phyloP scores from a whole-genome alignment of 2,113 vertebrate species.

The Gulo gulo region DNA sequence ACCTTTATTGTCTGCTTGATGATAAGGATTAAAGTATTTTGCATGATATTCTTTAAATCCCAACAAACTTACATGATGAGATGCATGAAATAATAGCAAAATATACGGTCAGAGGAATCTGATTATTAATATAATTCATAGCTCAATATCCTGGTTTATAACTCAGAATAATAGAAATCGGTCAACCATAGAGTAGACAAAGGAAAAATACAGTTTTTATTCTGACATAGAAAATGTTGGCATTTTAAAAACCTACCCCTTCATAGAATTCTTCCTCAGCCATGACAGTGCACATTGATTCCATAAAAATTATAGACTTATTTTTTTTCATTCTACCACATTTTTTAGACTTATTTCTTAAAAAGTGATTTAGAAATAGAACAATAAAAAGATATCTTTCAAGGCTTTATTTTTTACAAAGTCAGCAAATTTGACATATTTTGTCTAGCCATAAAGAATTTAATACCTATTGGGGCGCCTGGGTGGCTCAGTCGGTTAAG shows the following conservation, averaged over 20 bases:
- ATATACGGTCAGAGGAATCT: background rate
- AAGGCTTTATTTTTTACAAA: background rate
- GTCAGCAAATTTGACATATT: background rate
- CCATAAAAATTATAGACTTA: background rate
- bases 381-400: background rate
- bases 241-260: background rate
- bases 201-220: background rate
- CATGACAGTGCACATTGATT: background rate
- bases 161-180: background rate
- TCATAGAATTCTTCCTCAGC: background rate
- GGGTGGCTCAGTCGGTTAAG: too few relatives aligned
- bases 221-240: background rate
- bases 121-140: background rate
- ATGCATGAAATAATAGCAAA: background rate
- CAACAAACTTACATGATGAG: background rate
- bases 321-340: background rate
- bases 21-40: background rate
- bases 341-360: background rate
- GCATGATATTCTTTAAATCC: background rate
- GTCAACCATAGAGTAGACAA: background rate
- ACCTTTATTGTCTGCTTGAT: background rate
- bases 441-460: background rate
- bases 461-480: background rate
- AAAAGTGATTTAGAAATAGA: background rate
- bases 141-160: background rate